Evolutionary conservation across 2,888 invertebrate species (phyloP).

Genomic region (Chydorus sphaericus): DNA sequence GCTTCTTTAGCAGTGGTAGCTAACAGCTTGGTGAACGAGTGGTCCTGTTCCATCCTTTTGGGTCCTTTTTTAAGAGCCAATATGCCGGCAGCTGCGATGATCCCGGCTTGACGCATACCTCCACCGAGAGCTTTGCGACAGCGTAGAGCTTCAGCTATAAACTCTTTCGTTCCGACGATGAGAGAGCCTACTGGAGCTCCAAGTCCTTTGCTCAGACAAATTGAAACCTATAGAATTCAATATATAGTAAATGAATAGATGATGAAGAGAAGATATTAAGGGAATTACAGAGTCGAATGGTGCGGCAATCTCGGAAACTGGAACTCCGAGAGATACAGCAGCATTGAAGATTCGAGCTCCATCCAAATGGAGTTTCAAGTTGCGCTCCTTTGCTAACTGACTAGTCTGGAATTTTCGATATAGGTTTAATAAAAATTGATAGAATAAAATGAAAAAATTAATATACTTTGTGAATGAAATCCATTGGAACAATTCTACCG

Average conservation of each 20-base stretch:
- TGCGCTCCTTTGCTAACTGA: conserved; percentile 43
- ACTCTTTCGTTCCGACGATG: conserved; percentile 55
- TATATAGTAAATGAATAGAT: background rate
- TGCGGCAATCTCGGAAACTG: conserved; percentile 47
- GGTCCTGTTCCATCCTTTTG: conserved; percentile 56
- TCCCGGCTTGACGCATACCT: conserved; percentile 82
- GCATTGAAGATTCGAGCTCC: conserved; percentile 89
- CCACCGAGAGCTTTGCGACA: conserved; percentile 80
- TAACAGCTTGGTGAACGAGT: conserved; percentile 48
- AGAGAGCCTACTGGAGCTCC: conserved; percentile 80
- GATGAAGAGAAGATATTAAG: background rate
- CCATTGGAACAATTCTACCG: conserved; percentile 64
- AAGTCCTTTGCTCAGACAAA: conserved; percentile 84
- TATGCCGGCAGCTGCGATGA: conserved; percentile 77
- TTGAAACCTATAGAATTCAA: conserved; percentile 26
- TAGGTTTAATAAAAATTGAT: background rate
- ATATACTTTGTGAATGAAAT: conserved; percentile 55
- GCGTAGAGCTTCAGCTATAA: conserved; percentile 61
- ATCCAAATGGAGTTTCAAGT: conserved; percentile 71
- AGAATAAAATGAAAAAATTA: background rate
- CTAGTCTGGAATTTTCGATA: conserved; percentile 31
- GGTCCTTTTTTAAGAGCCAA: conserved; percentile 60
- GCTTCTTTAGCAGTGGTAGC: conserved; percentile 36
- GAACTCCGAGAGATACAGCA: conserved; percentile 46
- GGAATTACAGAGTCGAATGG: conserved; percentile 56